Evolutionary conservation across 2,113 vertebrate species (phyloP).

Genomic region (Aythya baeri): DNA sequence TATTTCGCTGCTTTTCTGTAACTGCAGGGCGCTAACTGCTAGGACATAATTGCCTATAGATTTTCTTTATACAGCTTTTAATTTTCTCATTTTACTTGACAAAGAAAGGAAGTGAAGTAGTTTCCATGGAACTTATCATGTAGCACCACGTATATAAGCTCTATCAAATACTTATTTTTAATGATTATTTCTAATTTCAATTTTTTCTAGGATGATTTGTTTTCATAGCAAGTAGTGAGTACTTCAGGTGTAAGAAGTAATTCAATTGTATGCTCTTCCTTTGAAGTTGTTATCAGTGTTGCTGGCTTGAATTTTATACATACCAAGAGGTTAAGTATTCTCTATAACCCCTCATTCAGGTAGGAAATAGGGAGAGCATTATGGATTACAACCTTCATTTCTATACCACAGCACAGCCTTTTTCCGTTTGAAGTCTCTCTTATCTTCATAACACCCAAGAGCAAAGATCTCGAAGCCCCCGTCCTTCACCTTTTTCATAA

Average conservation of each 20-base stretch:
- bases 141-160: neutral
- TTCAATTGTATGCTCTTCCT: neutral
- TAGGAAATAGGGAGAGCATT: neutral
- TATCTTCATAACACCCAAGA: neutral
- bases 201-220: neutral
- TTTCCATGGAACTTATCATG: neutral
- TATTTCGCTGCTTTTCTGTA: neutral
- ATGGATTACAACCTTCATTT: neutral
- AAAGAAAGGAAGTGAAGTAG: neutral
- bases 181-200: neutral
- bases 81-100: slow-evolving; percentile 5
- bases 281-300: neutral
- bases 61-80: slow-evolving; percentile 6
- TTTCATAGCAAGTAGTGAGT: neutral
- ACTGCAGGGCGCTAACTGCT: neutral
- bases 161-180: neutral
- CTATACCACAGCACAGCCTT: neutral
- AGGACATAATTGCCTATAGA: neutral
- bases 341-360: neutral
- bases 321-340: neutral
- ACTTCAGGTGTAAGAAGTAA: neutral
- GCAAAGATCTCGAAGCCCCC: neutral
- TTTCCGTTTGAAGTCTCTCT: neutral
- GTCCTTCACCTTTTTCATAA: neutral
- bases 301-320: neutral